Base-by-base conservation (phyloP, 2,797 vertebrate genomes). In the Channa striata region DNA sequence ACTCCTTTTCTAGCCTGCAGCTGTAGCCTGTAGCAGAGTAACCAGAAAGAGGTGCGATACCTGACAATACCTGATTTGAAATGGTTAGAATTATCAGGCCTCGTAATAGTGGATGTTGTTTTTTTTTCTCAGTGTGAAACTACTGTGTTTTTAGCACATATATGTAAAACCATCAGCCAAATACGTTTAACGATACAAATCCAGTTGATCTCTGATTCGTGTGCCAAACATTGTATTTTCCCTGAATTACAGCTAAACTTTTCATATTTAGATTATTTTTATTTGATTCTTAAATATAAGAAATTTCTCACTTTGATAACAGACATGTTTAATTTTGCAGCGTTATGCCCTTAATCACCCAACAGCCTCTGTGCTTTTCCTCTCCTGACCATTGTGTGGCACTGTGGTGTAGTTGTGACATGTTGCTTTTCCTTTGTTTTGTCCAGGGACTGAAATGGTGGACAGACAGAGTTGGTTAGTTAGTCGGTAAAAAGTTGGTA, bases 371-470 rank as follows among this genome's bases (percentile, higher is more conserved):
- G 46, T 78, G 82, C 37, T 72, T 72, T 84, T 84, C 74, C 63
- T 81, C 62, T 89, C 63, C 77, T 91, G 72, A 65, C 93, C 94
- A 93, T 92, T 53, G 82, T 85, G 91, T 91, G 93, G 91, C 92
- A 85, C 87, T 93, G 90, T 90, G 74, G 89, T 81, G 86, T 66
- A 91, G 71, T 72, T 69, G 40, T 89, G 80, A 68, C 60, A 1
- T 57, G 59, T 59, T 71, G n/a, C 48, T 50, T 70, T 82, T 36
- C 51, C 50, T 68, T 36, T 63, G 49, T 67, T 66, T 49, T 70
- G 44, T 58, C 59, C 81, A 43, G 65, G 50, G 33, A 68, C 64
- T 84, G 74, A 86, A 87, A 88, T 87, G 61, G 82, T 79, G 70
- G 73, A 72, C 61, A 63, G 70, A 58, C 34, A 51, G 44, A 62